A percentile compares a stretch with the other conserved stretches of the same genome.
These are phyloP conservation scores for Phoxinus phoxinus DNA, from an alignment of 2,113 vertebrate species.

Conservation along the genomic window DNA sequence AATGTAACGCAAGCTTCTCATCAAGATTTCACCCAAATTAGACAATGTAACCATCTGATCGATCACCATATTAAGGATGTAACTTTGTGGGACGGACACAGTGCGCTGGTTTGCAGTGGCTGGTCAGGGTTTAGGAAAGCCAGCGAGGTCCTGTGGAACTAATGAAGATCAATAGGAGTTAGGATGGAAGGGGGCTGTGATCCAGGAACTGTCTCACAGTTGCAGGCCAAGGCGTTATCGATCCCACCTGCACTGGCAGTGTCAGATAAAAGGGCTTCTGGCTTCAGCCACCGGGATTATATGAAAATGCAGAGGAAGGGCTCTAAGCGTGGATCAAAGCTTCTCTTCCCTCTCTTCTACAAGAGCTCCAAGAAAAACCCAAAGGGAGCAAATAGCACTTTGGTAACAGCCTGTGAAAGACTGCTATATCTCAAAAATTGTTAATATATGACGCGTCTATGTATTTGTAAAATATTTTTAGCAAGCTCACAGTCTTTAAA, in stretches of 20 bases:
- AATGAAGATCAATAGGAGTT: slow-evolving; percentile 81
- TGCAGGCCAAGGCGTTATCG: slow-evolving; percentile 77
- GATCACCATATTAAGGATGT: not conserved
- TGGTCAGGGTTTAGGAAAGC: slow-evolving; percentile 42
- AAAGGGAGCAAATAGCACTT: not conserved
- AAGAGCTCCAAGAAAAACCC: slow-evolving; percentile 1
- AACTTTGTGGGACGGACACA: not conserved
- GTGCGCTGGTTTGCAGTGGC: not conserved
- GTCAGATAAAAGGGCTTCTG: slow-evolving; percentile 74
- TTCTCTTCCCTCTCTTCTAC: slow-evolving; percentile 2
- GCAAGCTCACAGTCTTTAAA: not conserved
- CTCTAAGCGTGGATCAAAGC: slow-evolving; percentile 21
- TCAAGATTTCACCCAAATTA: not conserved
- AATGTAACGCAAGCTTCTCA: not conserved
- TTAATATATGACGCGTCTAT: not conserved
- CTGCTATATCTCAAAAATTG: not conserved
- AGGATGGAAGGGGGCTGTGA: slow-evolving; percentile 70
- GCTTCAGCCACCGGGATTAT: slow-evolving; percentile 26
- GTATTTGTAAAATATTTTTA: not conserved
- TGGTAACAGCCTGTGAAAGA: not conserved
- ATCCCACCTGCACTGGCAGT: slow-evolving; percentile 71
- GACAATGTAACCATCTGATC: not conserved
- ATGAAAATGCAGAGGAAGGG: slow-evolving; percentile 37
- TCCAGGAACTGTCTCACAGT: slow-evolving; percentile 76
- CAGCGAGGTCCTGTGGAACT: slow-evolving; percentile 64